Conservation (phyloP, 2,797 vertebrate genomes). For the Cuniculus paca region DNA sequence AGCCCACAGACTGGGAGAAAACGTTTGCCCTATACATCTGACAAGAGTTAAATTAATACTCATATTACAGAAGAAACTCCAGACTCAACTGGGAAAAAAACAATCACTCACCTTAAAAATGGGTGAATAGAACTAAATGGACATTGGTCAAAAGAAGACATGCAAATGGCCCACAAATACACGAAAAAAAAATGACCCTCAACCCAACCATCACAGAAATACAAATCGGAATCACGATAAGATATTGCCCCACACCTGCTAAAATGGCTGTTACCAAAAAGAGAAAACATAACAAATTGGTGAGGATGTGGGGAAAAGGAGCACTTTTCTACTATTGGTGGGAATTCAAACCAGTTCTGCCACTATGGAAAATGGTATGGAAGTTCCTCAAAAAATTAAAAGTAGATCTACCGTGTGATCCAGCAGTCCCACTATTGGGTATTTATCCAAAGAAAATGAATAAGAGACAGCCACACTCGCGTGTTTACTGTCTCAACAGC, state of each 20-base stretch:
- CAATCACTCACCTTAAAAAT: not conserved
- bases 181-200: not conserved
- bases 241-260: not conserved
- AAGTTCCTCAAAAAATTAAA: not conserved
- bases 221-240: not conserved
- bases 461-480: not conserved
- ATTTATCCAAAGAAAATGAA: not conserved
- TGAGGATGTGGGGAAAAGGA: too few relatives aligned
- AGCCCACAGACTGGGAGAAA: not conserved
- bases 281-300: not conserved
- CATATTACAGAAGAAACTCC: not conserved
- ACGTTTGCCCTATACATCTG: not conserved
- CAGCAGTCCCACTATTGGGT: not conserved
- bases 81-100: not conserved
- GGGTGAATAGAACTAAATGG: too few relatives aligned
- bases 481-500: too few relatives aligned
- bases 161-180: not conserved
- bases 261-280: not conserved
- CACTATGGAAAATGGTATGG: not conserved
- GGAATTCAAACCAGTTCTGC: too few relatives aligned
- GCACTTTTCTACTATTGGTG: rapidly evolving
- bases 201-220: too few relatives aligned
- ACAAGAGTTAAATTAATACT: not conserved
- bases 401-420: not conserved
- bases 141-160: not conserved